Evolutionary conservation across 2,888 invertebrate genomes (phyloP).

Genomic region (Nemotelus pantherinus): DNA sequence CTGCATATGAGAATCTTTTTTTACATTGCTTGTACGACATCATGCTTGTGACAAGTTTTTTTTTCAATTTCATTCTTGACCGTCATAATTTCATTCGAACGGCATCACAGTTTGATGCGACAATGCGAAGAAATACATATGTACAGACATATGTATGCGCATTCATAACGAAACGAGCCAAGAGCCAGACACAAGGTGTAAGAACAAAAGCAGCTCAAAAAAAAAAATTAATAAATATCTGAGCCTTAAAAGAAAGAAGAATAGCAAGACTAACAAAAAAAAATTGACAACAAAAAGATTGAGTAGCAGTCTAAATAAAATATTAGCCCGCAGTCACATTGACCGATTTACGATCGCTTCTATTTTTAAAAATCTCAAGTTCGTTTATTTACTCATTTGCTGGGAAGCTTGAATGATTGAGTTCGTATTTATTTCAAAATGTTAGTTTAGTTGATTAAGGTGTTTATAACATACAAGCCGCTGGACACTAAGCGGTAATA

Average conservation of each 20-base stretch:
- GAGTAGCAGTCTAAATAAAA: slow-evolving; percentile 15
- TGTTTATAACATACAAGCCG: no score
- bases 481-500: no score
- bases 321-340: neutral
- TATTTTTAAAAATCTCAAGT: neutral
- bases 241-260: neutral
- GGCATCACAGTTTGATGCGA: neutral
- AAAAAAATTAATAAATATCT: no score
- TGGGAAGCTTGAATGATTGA: neutral
- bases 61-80: neutral
- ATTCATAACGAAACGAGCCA: no score
- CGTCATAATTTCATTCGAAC: neutral
- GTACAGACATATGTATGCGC: neutral
- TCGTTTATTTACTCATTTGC: neutral
- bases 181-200: no score
- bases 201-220: no score
- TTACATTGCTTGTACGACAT: neutral
- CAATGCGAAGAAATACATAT: neutral
- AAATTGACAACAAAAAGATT: neutral
- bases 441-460: no score
- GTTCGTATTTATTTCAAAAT: neutral
- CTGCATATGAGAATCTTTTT: no score
- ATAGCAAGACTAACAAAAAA: neutral
- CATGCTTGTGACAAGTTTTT: neutral
- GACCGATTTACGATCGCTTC: slow-evolving; percentile 8